Evolutionary conservation across 2,888 invertebrate species (phyloP), one percentile per base, ranked within the genome.

Genomic region (Lasioglossum vierecki): DNA sequence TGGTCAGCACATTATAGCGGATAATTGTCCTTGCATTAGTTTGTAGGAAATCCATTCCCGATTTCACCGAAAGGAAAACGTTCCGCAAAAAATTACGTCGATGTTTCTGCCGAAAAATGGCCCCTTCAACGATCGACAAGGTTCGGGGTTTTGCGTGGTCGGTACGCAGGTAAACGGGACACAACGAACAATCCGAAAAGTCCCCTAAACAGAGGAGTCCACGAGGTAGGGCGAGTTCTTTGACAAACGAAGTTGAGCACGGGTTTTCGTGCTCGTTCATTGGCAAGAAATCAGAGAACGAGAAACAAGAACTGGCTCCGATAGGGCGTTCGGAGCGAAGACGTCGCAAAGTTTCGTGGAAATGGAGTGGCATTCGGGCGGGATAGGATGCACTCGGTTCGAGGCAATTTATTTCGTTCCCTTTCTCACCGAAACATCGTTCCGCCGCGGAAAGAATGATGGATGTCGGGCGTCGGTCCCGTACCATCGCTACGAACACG

Each of bases 381-480:
- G 26, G 22, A 76, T 68, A 73, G 81, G 63, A 26, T 79, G 81
- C 82, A 86, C 83, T 82, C 85, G 82, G 82, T 81, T 85, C 80
- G 82, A 41, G 63, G 88, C 90, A 88, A 90, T 89, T 88, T 88
- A 84, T 87, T 83, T 85, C 88, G 84, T 77, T 53, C 13, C 49
- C 79, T 26, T 74, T 79, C 79, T 73, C 87, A 81, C 85, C 80
- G 70, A 87, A 88, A 89, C 87, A 91, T 90, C 90, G 83, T 71
- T 71, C 71, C 82, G 73, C 75, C 87, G 85, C 72, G 81, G 88
- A 88, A 90, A 85, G 89, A 86, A 86, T 86, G 90, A 89, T 85
- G 88, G 84, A 90, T 90, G 90, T 60, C 82, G 86, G 84, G 80
- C 79, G 90, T 80, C 86, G 82, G 49, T 76, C 74, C 79, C 80